Base-by-base conservation (phyloP, 1,140 invertebrate genomes). In the Tetramorium alpestre region DNA sequence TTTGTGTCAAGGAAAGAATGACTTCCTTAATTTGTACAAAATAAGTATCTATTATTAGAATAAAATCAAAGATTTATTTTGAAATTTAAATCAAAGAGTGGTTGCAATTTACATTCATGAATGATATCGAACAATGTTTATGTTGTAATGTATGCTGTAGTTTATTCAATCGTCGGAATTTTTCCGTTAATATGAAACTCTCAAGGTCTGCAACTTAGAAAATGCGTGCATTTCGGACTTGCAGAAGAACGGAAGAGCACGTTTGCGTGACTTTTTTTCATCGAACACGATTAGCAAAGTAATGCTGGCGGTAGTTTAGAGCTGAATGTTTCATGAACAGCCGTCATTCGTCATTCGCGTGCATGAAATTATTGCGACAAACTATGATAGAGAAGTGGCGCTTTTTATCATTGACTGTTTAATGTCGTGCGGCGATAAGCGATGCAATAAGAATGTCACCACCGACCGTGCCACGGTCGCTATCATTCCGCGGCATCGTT, bases 401-500 rank as follows among this genome's bases (percentile, higher is more conserved):
- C 47, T 38, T 60, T 60, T 84, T 75, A 60, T 62, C 69, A 84
- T 62, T 62, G 41, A 25, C 56, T 25, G 65, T 60, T 84, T 75
- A 84, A 75, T 47, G 41, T 18, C 67, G 41, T 11, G 7, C 70
- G n/a, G 69, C 58, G 87, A 87, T 82, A 90, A 82, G 84, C 76
- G 54, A 69, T 65, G 58, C 62, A 90, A 87, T 69, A 88, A 78
- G 84, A 90, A 82, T 90, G 88, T 82, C 88, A 85, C 6, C 77
- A 54, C 65, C 69, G 86, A 54, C 60, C 75, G 33, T 85, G 60
- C 60, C 54, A 47, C 84, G 76, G 73, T 38, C 54, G 85, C 65
- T 91, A 90, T 91, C 90, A 77, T 76, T 72, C 72, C 84, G 60
- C 87, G 90, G 89, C 91, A 92, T 93, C 92, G 91, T 93, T 91